Evolutionary conservation across 92 coral and sea anemone genomes (phyloP).

Genomic region (Desmophyllum pertusum): DNA sequence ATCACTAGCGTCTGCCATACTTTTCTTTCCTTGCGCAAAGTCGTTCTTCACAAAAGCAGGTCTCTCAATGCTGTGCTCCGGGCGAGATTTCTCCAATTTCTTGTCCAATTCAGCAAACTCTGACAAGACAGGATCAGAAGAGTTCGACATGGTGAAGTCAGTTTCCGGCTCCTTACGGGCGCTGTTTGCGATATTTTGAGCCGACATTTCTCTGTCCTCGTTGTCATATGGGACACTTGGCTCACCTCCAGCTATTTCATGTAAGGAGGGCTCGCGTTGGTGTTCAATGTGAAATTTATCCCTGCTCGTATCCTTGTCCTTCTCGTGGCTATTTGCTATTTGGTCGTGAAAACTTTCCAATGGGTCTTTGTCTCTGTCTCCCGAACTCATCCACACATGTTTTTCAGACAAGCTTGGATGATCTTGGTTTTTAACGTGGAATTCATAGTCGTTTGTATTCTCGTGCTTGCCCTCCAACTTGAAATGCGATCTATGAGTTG

Average conservation of each 20-base stretch:
- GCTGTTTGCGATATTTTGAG: not conserved
- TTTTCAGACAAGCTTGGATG: not conserved
- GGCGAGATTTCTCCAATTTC: not conserved
- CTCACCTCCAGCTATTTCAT: not conserved
- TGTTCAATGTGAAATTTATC: not conserved
- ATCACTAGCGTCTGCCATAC: not conserved
- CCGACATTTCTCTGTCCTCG: not conserved
- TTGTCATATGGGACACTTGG: not conserved
- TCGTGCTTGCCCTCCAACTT: not conserved
- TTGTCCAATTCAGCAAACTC: slow-evolving; percentile 1
- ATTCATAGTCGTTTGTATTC: not conserved
- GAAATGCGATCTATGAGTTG: slow-evolving; percentile 11
- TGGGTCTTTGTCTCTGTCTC: not conserved
- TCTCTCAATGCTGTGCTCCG: slow-evolving; percentile 34
- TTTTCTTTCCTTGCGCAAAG: not conserved
- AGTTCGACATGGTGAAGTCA: not conserved
- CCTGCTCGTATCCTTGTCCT: not conserved
- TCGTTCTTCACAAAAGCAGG: slow-evolving; percentile 16
- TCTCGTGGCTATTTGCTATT: not conserved
- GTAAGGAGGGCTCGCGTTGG: not conserved
- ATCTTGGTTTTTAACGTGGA: not conserved
- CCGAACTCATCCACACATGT: not conserved
- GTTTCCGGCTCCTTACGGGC: not conserved
- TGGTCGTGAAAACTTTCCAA: not conserved
- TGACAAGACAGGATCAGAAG: not conserved